Percentiles rank a stretch among this genome's conserved stretches.
Evolutionary conservation across 2,888 invertebrate species (phyloP).

Genomic region (Caenorhabditis plicata): DNA sequence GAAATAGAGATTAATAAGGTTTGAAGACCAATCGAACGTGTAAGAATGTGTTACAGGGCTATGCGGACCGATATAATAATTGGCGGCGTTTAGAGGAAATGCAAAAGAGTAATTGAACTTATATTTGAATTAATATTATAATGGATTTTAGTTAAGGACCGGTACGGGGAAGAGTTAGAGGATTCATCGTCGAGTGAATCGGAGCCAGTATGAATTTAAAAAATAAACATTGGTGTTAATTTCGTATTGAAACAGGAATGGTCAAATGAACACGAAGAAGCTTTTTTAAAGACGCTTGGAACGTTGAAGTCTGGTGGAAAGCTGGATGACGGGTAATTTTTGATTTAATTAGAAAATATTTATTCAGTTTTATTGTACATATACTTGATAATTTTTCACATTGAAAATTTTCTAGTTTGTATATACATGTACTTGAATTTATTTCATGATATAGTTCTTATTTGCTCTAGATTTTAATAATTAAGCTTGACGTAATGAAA

Average conservation of each 20-base stretch:
- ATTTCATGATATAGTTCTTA: too few species aligned
- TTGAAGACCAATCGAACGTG: not conserved
- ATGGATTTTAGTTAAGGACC: slow-evolving; percentile 49
- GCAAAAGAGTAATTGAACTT: slow-evolving; percentile 70
- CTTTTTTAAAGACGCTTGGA: slow-evolving; percentile 83
- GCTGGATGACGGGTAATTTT: not conserved
- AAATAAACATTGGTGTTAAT: not conserved
- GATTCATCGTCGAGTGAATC: slow-evolving; percentile 70
- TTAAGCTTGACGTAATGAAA: too few species aligned
- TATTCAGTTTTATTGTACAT: too few species aligned
- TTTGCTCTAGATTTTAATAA: too few species aligned
- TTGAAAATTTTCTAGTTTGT: too few species aligned
- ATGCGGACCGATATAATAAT: slow-evolving; percentile 81
- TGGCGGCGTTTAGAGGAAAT: slow-evolving; percentile 85
- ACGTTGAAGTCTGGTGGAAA: slow-evolving; percentile 73
- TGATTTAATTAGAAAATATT: too few species aligned
- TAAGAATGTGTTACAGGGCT: slow-evolving; percentile 70
- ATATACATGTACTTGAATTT: too few species aligned
- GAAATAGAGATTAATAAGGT: slow-evolving; percentile 34
- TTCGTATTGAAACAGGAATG: slow-evolving; percentile 68
- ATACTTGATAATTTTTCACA: too few species aligned
- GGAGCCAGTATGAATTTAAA: slow-evolving; percentile 24
- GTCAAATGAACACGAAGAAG: slow-evolving; percentile 77
- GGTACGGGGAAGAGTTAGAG: slow-evolving; percentile 65
- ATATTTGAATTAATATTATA: not conserved